phyloP scores from a whole-genome alignment of 1,140 invertebrate species.

The Drosophila kepulauana region DNA sequence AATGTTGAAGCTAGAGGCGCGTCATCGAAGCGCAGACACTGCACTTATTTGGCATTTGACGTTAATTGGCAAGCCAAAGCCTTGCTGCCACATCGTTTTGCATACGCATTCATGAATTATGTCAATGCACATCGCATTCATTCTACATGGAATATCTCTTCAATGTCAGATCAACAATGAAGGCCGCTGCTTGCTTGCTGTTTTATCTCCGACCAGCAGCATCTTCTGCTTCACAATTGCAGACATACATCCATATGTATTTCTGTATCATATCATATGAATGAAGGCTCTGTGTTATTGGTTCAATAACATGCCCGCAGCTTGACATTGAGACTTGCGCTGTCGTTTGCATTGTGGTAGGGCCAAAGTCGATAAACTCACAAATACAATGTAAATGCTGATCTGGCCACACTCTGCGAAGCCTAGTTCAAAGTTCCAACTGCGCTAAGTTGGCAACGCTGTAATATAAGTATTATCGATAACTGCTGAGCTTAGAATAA shows the following conservation, averaged over 20 bases:
- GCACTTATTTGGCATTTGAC: slow-evolving; percentile 68
- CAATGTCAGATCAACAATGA: slow-evolving; percentile 73
- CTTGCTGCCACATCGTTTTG: slow-evolving; percentile 49
- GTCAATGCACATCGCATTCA: slow-evolving; percentile 35
- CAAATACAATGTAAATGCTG: neutral
- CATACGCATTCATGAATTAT: slow-evolving; percentile 52
- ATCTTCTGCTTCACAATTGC: neutral
- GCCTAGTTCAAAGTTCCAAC: neutral
- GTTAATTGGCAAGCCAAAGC: slow-evolving; percentile 70
- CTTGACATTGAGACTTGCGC: slow-evolving; percentile 65
- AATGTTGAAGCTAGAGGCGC: slow-evolving; percentile 56
- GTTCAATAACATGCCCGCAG: slow-evolving; percentile 61
- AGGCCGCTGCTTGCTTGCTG: slow-evolving; percentile 57
- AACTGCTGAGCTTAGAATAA: neutral
- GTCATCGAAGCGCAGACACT: slow-evolving; percentile 51
- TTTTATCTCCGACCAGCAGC: neutral
- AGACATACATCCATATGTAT: slow-evolving; percentile 8
- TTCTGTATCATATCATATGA: slow-evolving; percentile 28
- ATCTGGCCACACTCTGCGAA: neutral
- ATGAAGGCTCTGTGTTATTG: slow-evolving; percentile 65
- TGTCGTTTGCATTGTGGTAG: slow-evolving; percentile 61
- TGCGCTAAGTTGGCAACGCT: neutral
- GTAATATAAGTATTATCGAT: neutral
- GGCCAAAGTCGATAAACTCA: slow-evolving; percentile 23
- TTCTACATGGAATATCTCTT: slow-evolving; percentile 44